Conservation (phyloP, 2,888 invertebrate species). For the Sthenelais limicola region DNA sequence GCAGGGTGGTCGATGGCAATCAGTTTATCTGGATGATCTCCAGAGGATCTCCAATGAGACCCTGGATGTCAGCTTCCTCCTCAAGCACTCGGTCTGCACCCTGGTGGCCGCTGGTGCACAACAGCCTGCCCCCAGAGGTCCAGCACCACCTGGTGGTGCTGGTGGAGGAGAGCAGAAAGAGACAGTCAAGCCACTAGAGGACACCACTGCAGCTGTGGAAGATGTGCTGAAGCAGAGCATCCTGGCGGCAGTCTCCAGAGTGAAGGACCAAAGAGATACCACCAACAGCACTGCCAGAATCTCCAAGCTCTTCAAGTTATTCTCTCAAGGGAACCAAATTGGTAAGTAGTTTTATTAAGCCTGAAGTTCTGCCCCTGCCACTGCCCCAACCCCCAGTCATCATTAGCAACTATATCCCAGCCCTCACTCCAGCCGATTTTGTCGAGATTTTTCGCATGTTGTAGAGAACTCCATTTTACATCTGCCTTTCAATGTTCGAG, state of each 20-base stretch:
- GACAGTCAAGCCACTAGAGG: constrained; percentile 4
- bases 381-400: too few species aligned
- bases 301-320: constrained; percentile 46
- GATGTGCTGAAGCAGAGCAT: constrained; percentile 55
- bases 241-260: constrained; percentile 60
- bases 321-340: too few species aligned
- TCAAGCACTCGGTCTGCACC: constrained; percentile 42
- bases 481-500: too few species aligned
- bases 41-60: constrained; percentile 36
- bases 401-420: too few species aligned
- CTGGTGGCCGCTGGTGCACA: constrained; percentile 43
- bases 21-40: constrained; percentile 66
- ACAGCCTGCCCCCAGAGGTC: constrained; percentile 6
- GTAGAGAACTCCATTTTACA: too few species aligned
- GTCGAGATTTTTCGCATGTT: too few species aligned
- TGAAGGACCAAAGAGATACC: constrained; percentile 55
- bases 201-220: too few species aligned
- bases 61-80: constrained; percentile 38
- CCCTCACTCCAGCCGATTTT: too few species aligned
- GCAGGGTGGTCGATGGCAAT: constrained; percentile 66
- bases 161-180: constrained; percentile 2
- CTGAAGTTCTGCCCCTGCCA: too few species aligned
- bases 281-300: constrained; percentile 56
- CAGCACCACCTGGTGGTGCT: too few species aligned
- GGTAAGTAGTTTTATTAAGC: too few species aligned